Conservation (phyloP, 2,888 invertebrate genomes). For the Eurytoma adleriae region DNA sequence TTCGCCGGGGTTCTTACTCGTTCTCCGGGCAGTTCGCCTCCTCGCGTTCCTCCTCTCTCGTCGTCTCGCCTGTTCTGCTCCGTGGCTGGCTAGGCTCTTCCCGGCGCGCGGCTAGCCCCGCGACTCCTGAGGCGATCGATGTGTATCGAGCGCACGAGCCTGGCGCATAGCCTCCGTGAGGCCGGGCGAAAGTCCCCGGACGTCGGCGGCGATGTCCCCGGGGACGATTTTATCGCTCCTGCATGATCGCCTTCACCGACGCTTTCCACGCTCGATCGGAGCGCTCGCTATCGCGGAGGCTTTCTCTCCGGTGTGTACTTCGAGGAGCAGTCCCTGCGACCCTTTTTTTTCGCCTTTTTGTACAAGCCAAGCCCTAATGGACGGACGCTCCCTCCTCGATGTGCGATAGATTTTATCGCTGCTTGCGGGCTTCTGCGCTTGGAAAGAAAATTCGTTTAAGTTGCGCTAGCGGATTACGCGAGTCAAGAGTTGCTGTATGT, state of each 20-base stretch:
- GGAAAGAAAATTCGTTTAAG: neutral
- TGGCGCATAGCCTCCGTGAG: neutral
- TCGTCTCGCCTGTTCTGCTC: neutral
- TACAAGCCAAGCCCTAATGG: neutral
- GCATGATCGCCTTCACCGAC: conserved; percentile 15
- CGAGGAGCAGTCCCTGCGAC: neutral
- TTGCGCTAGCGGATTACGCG: neutral
- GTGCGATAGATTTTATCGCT: neutral
- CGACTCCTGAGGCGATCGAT: neutral
- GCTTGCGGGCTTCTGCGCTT: no score
- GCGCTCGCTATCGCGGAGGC: no score
- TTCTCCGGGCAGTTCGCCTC: conserved; percentile 30
- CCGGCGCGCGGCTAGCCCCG: neutral
- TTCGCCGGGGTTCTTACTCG: conserved; percentile 27
- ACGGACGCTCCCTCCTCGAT: neutral
- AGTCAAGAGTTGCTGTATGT: no score
- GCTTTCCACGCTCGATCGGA: neutral
- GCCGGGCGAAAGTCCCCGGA: conserved; percentile 30
- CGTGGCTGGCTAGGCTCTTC: neutral
- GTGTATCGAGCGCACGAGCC: neutral
- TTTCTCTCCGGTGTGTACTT: neutral
- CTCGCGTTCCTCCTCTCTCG: neutral
- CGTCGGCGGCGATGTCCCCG: conserved; percentile 35
- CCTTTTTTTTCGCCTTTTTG: neutral
- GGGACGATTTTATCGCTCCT: conserved; percentile 49